phyloP scores from a whole-genome alignment of 2,888 invertebrate species.

The Blastobasis adustella region DNA sequence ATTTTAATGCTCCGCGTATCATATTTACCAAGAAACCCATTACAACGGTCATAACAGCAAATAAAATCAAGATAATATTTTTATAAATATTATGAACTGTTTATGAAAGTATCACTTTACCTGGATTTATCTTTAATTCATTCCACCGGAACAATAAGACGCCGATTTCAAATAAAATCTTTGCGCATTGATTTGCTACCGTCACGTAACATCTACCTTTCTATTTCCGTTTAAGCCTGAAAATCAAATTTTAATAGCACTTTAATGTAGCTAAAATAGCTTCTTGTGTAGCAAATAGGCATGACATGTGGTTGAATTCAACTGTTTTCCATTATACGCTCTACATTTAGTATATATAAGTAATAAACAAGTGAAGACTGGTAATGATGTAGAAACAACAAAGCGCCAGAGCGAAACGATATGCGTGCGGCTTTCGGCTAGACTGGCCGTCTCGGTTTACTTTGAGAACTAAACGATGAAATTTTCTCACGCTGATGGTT shows the following conservation, averaged over 20 bases:
- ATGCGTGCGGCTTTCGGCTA: slow-evolving; percentile 15
- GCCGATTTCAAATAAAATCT: too few species aligned
- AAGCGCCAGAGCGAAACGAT: slow-evolving; percentile 22
- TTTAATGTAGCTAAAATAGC: not conserved
- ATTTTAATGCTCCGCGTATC: slow-evolving; percentile 4
- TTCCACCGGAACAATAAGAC: too few species aligned
- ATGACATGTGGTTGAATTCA: not conserved
- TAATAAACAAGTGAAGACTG: not conserved
- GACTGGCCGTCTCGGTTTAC: slow-evolving; percentile 28
- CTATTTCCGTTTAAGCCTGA: too few species aligned
- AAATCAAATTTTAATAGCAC: too few species aligned
- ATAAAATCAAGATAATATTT: too few species aligned
- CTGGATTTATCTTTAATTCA: too few species aligned
- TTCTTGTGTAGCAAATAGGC: not conserved
- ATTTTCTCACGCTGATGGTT: not conserved
- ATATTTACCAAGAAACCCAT: not conserved
- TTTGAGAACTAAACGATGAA: slow-evolving; percentile 22
- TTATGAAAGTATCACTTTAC: slow-evolving; percentile 7
- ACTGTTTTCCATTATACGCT: not conserved
- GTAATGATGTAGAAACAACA: not conserved
- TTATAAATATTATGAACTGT: too few species aligned
- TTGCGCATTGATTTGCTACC: slow-evolving; percentile 17
- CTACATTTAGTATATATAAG: not conserved
- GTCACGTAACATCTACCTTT: slow-evolving; percentile 14
- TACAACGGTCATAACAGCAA: too few species aligned